Evolutionary conservation across 2,888 invertebrate genomes (phyloP).

Genomic region (Charanyca ferruginea): DNA sequence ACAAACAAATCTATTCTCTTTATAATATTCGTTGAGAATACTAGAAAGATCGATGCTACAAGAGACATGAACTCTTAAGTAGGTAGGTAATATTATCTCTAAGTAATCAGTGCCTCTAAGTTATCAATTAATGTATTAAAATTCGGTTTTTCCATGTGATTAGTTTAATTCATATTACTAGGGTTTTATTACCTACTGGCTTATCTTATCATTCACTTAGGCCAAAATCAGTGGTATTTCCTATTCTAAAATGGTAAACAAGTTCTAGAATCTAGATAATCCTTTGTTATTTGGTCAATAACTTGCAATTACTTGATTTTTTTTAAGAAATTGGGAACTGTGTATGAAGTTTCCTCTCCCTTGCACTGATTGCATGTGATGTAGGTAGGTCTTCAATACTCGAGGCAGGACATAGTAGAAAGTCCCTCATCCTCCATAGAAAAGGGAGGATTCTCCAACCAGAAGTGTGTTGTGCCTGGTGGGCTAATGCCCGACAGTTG

Average conservation of each 20-base stretch:
- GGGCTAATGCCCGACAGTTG: too few relatives aligned
- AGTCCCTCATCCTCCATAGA: too few relatives aligned
- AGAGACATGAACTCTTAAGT: neutral
- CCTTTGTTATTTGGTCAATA: neutral
- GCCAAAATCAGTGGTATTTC: conserved; percentile 18
- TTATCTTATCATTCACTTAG: conserved; percentile 32
- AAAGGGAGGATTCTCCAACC: too few relatives aligned
- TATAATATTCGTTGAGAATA: too few relatives aligned
- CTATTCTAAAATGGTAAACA: conserved; percentile 22
- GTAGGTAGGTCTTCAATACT: neutral
- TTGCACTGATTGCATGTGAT: neutral
- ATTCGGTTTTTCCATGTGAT: conserved; percentile 22
- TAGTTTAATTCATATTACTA: conserved; percentile 18
- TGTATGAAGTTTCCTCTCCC: neutral
- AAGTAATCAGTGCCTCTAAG: neutral
- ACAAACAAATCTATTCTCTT: too few relatives aligned
- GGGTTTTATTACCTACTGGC: conserved; percentile 1
- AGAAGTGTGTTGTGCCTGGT: too few relatives aligned
- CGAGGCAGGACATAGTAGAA: too few relatives aligned
- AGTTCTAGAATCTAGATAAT: neutral
- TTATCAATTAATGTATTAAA: conserved; percentile 7
- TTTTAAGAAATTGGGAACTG: neutral
- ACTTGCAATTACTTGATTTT: too few relatives aligned
- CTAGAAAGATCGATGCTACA: neutral
- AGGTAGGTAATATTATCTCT: neutral